Percentiles rank a stretch among this genome's conserved stretches.
These are phyloP conservation scores for Carettochelys insculpta DNA, from an alignment of 2,113 vertebrate genomes.

Conservation along the genomic window DNA sequence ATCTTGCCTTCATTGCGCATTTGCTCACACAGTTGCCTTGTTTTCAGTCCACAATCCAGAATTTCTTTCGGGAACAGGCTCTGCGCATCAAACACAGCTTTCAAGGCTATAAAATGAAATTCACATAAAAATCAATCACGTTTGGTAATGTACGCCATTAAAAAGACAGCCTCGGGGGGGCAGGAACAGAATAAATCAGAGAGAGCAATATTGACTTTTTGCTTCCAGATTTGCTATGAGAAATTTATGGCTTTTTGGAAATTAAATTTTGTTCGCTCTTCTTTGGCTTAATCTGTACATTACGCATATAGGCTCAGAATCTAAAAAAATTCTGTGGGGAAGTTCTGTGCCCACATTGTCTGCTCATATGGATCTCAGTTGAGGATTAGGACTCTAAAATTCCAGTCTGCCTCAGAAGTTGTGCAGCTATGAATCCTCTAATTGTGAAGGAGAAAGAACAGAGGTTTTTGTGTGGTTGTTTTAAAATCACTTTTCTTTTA, in stretches of 20 bases:
- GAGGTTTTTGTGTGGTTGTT: not conserved
- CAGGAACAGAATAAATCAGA: not conserved
- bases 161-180: conserved; percentile 8
- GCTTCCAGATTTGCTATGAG: not conserved
- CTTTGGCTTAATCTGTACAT: not conserved
- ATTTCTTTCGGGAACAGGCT: conserved; percentile 82
- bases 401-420: not conserved
- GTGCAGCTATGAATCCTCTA: not conserved
- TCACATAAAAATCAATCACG: conserved; percentile 52
- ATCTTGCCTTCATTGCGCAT: conserved; percentile 46
- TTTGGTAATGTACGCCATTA: conserved; percentile 20
- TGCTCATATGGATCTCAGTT: not conserved
- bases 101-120: conserved; percentile 73
- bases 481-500: not conserved
- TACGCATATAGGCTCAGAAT: not conserved
- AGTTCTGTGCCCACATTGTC: rapidly evolving
- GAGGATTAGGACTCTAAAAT: not conserved
- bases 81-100: conserved; percentile 79
- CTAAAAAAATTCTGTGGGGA: not conserved
- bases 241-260: not conserved
- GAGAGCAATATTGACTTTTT: not conserved
- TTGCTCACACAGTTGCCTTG: conserved; percentile 52
- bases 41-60: conserved; percentile 70
- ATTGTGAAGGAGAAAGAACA: rapidly evolving
- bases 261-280: not conserved